Percentiles rank a stretch among this genome's conserved stretches.
Evolutionary conservation across 1,140 invertebrate genomes (phyloP).

Genomic region (Leptopilina boulardi): DNA sequence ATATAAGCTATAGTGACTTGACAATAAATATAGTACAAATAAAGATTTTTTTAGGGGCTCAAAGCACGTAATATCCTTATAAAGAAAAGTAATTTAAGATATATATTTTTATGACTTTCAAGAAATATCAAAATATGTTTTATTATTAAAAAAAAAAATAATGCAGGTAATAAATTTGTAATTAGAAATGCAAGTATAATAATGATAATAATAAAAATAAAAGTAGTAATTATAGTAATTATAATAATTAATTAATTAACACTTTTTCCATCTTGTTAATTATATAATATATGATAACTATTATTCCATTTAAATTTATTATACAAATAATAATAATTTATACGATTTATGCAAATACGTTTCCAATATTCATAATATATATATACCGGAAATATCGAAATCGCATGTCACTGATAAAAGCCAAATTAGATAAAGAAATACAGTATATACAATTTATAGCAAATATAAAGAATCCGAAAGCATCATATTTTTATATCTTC

Average conservation of each 20-base stretch:
- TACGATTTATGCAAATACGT: not conserved
- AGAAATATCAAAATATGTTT: no score
- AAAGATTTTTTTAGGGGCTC: not conserved
- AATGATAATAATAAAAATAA: no score
- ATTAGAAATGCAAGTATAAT: not conserved
- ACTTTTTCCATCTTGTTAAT: no score
- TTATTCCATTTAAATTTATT: constrained; percentile 43
- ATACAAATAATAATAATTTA: not conserved
- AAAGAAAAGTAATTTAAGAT: constrained; percentile 36
- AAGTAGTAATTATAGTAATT: no score
- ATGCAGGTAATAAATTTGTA: no score
- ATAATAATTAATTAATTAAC: no score
- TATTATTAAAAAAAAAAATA: no score
- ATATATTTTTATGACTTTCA: no score
- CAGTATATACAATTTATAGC: not conserved
- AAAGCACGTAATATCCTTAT: constrained; percentile 11
- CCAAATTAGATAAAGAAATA: not conserved
- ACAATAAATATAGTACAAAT: constrained; percentile 5
- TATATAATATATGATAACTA: constrained; percentile 40
- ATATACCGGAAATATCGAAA: constrained; percentile 17
- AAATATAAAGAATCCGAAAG: not conserved
- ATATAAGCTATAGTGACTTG: not conserved
- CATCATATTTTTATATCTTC: not conserved
- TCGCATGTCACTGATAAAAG: not conserved
- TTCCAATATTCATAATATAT: no score